Evolutionary conservation across 2,797 vertebrate genomes (phyloP).

Genomic region (Crocodylus rhombifer): DNA sequence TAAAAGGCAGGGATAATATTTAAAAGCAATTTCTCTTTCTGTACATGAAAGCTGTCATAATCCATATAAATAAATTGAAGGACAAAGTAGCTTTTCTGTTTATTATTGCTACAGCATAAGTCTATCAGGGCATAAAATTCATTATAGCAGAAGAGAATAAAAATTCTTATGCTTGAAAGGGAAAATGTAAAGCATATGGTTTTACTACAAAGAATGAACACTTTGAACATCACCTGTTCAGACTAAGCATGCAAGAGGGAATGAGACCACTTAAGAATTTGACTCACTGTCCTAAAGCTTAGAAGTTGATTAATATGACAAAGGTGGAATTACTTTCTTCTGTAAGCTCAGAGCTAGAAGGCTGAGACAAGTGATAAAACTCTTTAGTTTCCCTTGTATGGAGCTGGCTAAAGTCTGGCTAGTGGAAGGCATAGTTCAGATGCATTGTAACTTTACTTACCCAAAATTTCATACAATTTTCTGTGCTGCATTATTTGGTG

Average conservation of each 20-base stretch:
- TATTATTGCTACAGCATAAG: neutral
- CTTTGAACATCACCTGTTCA: neutral
- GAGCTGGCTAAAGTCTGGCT: neutral
- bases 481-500: neutral
- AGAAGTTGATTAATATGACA: neutral
- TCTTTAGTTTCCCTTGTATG: neutral
- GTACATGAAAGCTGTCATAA: slow-evolving; percentile 48
- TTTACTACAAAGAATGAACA: neutral
- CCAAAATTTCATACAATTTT: neutral
- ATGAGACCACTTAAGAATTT: neutral
- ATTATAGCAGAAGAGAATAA: slow-evolving; percentile 25
- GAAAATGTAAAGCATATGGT: neutral
- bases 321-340: neutral
- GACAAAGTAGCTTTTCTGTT: slow-evolving; percentile 16
- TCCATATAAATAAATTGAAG: slow-evolving; percentile 45
- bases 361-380: neutral
- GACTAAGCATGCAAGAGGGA: neutral
- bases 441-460: neutral
- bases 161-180: slow-evolving; percentile 21
- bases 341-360: neutral
- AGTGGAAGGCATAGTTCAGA: neutral
- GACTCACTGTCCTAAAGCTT: neutral
- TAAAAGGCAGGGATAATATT: neutral
- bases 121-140: slow-evolving; percentile 7
- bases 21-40: slow-evolving; percentile 21